Evolutionary conservation across 2,113 vertebrate species (phyloP).

Genomic region (Cyphomyrus plagiostoma): DNA sequence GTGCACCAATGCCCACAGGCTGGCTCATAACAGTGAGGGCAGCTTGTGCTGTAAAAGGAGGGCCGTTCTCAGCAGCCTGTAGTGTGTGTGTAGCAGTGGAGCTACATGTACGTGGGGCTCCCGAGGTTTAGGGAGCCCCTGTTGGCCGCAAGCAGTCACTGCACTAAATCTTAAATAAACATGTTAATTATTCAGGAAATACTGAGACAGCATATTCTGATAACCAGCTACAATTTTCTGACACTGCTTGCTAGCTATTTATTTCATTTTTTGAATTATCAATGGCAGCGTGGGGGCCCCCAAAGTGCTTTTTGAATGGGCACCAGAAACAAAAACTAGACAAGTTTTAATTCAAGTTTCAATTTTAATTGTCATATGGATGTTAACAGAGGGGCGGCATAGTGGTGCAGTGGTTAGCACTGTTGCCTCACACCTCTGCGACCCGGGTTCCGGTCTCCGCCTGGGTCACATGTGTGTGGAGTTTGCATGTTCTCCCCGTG

Average conservation of each 20-base stretch:
- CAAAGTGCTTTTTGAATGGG: neutral
- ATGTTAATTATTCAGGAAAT: neutral
- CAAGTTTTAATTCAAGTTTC: too few species aligned
- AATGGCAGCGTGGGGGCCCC: too few species aligned
- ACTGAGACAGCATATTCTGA: neutral
- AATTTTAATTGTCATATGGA: too few species aligned
- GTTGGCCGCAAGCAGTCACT: neutral
- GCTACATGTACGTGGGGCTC: too few species aligned
- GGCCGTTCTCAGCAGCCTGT: neutral
- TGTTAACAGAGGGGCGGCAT: too few species aligned
- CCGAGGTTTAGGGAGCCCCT: neutral
- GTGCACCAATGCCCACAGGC: neutral
- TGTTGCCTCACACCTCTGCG: too few species aligned
- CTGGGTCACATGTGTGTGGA: too few species aligned
- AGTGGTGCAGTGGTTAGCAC: too few species aligned
- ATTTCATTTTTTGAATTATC: neutral
- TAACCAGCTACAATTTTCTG: neutral
- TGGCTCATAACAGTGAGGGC: neutral
- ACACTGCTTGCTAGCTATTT: neutral
- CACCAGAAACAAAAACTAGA: too few species aligned
- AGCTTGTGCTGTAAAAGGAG: neutral
- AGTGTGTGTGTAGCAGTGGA: neutral
- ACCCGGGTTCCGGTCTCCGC: too few species aligned
- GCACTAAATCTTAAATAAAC: neutral
- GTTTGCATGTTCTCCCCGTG: too few species aligned